These are phyloP conservation scores for Dendropsophus ebraccatus DNA, from an alignment of 2,113 vertebrate species.

Conservation along the genomic window DNA sequence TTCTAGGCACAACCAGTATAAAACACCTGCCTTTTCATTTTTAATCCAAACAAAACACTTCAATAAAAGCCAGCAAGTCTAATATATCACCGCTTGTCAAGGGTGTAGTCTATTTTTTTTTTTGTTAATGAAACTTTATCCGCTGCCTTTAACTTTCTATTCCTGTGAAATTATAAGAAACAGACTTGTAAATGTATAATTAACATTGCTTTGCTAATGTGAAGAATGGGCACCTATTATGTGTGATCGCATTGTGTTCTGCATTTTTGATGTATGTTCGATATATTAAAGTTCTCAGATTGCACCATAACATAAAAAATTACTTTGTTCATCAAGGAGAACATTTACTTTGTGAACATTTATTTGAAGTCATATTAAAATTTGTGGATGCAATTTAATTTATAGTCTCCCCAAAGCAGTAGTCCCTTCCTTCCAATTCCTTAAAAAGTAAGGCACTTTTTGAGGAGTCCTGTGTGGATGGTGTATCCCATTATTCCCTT, in stretches of 20 bases:
- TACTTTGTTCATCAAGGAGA: no score
- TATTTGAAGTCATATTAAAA: no score
- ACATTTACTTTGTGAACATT: no score
- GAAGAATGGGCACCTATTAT: not conserved
- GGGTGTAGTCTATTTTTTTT: slow-evolving; percentile 10
- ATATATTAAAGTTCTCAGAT: not conserved
- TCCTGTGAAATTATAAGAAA: slow-evolving; percentile 21
- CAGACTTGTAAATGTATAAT: slow-evolving; percentile 10
- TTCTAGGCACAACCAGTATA: not conserved
- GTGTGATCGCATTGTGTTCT: not conserved
- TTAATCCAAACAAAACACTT: slow-evolving; percentile 45
- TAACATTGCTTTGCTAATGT: not conserved
- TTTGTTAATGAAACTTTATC: slow-evolving; percentile 31
- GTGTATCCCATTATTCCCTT: no score
- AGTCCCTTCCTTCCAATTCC: no score
- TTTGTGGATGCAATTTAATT: no score
- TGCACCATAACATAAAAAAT: not conserved
- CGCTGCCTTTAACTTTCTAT: not conserved
- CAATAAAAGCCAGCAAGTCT: slow-evolving; percentile 26
- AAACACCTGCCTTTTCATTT: slow-evolving; percentile 49
- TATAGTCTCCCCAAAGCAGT: no score
- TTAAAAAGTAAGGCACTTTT: no score
- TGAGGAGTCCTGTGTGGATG: no score
- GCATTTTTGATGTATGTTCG: not conserved
- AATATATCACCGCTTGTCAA: slow-evolving; percentile 15